phyloP scores from a whole-genome alignment of 2,888 invertebrate genomes.

The Andrena haemorrhoa region DNA sequence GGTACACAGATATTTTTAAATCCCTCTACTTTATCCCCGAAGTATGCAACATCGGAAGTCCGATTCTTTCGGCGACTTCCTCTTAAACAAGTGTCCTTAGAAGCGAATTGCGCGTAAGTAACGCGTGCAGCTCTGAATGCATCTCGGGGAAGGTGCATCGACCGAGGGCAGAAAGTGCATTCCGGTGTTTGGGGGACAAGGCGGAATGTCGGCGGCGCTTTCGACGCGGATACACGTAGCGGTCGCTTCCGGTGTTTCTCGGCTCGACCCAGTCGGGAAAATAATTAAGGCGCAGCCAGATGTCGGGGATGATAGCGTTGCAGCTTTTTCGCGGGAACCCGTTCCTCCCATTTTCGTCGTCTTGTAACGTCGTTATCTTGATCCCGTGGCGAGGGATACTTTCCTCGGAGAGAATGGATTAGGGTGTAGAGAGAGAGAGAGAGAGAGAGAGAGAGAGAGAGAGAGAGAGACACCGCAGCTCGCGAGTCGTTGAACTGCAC shows the following conservation, averaged over 20 bases:
- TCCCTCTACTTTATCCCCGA: too few species aligned
- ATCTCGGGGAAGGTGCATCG: conserved; percentile 36
- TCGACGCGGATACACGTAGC: conserved; percentile 45
- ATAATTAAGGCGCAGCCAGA: conserved; percentile 63
- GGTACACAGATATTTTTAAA: too few species aligned
- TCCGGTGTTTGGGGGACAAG: conserved; percentile 77
- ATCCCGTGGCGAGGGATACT: conserved; percentile 48
- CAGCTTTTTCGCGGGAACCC: conserved; percentile 65
- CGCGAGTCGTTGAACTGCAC: conserved; percentile 49
- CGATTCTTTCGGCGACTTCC: background rate
- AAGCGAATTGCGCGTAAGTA: background rate
- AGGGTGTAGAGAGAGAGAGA: conserved; percentile 36
- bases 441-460: conserved; percentile 10
- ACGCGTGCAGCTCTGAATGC: conserved; percentile 16
- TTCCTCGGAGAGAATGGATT: conserved; percentile 46
- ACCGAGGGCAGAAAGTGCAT: conserved; percentile 73
- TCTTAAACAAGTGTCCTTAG: background rate
- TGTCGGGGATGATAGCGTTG: conserved; percentile 62
- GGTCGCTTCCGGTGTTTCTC: conserved; percentile 61
- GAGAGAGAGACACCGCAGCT: conserved; percentile 21
- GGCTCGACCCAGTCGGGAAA: conserved; percentile 45
- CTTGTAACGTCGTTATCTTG: conserved; percentile 55
- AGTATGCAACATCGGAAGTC: background rate
- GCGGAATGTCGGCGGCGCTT: conserved; percentile 66
- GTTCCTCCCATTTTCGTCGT: conserved; percentile 61